These are phyloP conservation scores for Eupithecia tripunctaria DNA, from an alignment of 2,888 invertebrate species.

Conservation along the genomic window DNA sequence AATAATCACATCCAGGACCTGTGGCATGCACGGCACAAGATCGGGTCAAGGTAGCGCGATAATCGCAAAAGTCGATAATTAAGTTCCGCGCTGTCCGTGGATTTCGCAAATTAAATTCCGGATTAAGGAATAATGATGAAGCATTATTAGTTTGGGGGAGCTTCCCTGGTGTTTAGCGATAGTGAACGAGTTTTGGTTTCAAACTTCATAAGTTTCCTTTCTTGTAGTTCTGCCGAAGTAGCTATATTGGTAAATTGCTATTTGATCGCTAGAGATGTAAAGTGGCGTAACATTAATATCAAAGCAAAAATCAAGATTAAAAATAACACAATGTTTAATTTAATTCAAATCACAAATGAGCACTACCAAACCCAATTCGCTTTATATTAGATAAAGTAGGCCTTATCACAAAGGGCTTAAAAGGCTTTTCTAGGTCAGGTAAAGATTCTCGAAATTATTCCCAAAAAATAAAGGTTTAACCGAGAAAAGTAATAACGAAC, in stretches of 20 bases:
- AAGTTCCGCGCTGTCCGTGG: slow-evolving; percentile 37
- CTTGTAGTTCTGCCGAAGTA: neutral
- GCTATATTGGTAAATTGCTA: neutral
- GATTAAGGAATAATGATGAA: slow-evolving; percentile 41
- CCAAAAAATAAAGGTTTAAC: neutral
- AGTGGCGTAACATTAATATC: neutral
- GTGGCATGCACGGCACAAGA: slow-evolving; percentile 20
- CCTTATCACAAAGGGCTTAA: neutral
- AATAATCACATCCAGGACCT: slow-evolving; percentile 20
- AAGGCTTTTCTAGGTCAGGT: slow-evolving; percentile 3
- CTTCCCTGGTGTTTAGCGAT: neutral
- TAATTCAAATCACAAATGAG: neutral
- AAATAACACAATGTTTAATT: neutral
- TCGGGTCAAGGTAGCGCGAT: slow-evolving; percentile 45
- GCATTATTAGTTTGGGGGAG: slow-evolving; percentile 19
- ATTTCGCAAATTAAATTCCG: slow-evolving; percentile 43
- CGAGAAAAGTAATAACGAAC: neutral
- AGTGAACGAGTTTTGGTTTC: neutral
- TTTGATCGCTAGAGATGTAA: neutral
- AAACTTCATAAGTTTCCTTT: neutral
- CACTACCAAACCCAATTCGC: neutral
- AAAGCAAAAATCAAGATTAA: neutral
- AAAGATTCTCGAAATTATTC: neutral
- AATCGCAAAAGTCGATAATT: slow-evolving; percentile 44
- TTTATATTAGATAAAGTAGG: neutral